Base-by-base conservation (phyloP, 2,888 invertebrate genomes). In the Troides oblongomaculatus region DNA sequence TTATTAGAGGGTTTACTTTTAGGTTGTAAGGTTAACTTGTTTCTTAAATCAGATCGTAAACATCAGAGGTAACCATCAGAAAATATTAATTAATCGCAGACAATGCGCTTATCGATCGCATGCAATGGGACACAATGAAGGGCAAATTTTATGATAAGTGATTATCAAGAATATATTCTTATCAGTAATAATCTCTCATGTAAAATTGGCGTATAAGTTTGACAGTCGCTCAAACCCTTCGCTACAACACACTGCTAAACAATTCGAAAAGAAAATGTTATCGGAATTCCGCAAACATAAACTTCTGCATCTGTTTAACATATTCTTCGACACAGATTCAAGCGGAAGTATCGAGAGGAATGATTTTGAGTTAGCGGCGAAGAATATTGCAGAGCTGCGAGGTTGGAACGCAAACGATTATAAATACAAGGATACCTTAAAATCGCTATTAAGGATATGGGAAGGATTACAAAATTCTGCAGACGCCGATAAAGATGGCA, bases 321-420 rank as follows among this genome's bases (percentile, higher is more conserved):
- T 69, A 71, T 96, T 97, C 88, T 96, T 96, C 80, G 97, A 97
- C 93, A 95, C 95, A 76, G 96, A 97, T 89, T 94, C 95, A 80
- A 97, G 96, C 86, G 97, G 97, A 62, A 95, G 95, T 76, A 96
- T 97, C 79, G 97, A 96, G 83, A 94, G 95, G 83, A 95, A 95
- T 82, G 97, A 97, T 86, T 96, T 97, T 79, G 96, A 96, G 81
- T 89, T 96, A 72, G 96, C 96, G 43, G 95, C 96, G 74, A 95
- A 96, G 96, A 96, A 95, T 93, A 95, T 97, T 74, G 96, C 96
- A 82, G 93, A 94, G 60, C 90, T 96, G 72, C 94, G 96, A 76
- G 96, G 96, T 56, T 97, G 97, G 97, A 87, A 92, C 59, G 87
- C 93, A 67, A 94, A 94, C 58, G 94, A 95, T 76, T 93, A 94